Conservation (phyloP, 2,797 vertebrate species). For the Argyrosomus regius region DNA sequence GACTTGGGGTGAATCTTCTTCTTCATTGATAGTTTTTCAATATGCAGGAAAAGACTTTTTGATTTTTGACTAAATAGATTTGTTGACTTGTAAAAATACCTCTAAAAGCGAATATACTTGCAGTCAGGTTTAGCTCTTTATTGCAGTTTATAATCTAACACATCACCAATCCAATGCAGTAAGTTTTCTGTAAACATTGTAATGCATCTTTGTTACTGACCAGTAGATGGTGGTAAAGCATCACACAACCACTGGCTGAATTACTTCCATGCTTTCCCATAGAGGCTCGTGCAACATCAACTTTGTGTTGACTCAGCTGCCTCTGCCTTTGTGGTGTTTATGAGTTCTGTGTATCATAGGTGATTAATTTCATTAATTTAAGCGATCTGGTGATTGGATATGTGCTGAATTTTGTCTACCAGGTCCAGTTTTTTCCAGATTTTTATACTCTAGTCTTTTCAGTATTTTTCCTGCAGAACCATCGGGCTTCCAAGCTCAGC, state of each 20-base stretch:
- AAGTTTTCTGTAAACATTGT: background rate
- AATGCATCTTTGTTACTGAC: conserved; percentile 1
- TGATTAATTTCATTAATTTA: background rate
- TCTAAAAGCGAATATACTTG: background rate
- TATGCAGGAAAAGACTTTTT: background rate
- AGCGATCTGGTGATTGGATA: background rate
- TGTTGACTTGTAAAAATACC: background rate
- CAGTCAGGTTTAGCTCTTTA: background rate
- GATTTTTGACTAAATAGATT: background rate
- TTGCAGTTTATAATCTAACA: background rate
- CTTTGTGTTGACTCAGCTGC: no score
- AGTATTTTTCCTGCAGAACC: background rate
- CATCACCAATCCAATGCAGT: background rate
- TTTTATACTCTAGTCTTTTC: background rate
- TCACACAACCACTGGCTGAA: background rate
- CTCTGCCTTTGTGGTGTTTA: background rate
- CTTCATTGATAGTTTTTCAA: no score
- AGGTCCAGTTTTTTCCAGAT: background rate
- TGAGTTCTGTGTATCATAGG: background rate
- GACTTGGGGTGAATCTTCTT: background rate
- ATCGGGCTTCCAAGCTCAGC: conserved; percentile 4
- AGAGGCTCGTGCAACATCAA: background rate
- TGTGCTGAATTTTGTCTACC: background rate
- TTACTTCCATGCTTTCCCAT: background rate
- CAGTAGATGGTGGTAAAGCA: conserved; percentile 69